Base-by-base conservation (phyloP, 2,113 vertebrate genomes). In the Cryptotis parvus region DNA sequence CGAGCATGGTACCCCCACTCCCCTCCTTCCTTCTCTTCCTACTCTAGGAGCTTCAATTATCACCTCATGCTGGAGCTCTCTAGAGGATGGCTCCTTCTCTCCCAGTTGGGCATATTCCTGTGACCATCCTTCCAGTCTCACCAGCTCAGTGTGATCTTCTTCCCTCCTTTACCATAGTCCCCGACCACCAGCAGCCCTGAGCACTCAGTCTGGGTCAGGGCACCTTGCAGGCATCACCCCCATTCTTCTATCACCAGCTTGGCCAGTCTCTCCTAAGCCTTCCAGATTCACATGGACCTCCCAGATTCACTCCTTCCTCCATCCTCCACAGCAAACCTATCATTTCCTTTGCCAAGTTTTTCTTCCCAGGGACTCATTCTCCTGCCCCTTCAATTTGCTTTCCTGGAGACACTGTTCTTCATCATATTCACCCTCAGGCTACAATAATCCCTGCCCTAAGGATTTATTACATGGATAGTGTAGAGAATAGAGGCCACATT, bases 31-130 rank as follows among this genome's bases (percentile, higher is more conserved):
- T 10, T 66, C 3, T 3, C 27, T 39, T 15, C n/a, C 18, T 61
- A 43, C 37, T 39, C 35, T 5, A 7, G 16, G 0, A 24, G 33
- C 55, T 20, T 92, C 90, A 80, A 61, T 88, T 66, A 85, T 86
- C 92, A 72, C 83, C 73, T 84, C 75, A n/a, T 76, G 52, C 41
- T 65, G 45, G 75, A 24, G 41, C 58, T 12, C 84, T 85, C 37
- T 76, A 26, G 35, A 69, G 69, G 58, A 35, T 12, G 45, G 31
- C 49, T 79, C 10, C 70, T 29, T 4, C 76, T 81, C 76, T 31
- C 39, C 78, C 93, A 77, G 55, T 43, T 41, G 80, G 73, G 91
- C 9, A 3, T 16, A 45, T 90, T 78, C 45, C 49, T 49, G 20
- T 12, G 69, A 76, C 1, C 0, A 39, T 39, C n/a, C 63, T 74